These are phyloP conservation scores for Horisme vitalbata DNA, from an alignment of 2,888 invertebrate species.

Conservation along the genomic window DNA sequence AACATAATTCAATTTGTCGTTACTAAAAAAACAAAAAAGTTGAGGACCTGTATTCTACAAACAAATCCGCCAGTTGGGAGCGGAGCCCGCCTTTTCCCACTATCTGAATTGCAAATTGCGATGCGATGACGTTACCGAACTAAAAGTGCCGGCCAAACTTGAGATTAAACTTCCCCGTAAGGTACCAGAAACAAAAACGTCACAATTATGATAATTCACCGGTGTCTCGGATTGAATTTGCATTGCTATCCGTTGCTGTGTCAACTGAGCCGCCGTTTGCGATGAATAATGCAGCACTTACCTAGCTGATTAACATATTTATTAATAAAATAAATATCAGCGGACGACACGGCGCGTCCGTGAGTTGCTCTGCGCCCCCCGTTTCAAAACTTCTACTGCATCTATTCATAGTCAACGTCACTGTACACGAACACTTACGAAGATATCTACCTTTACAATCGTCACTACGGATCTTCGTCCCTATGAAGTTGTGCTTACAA, in stretches of 20 bases:
- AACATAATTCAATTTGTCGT: constrained; percentile 72
- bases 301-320: constrained; percentile 80
- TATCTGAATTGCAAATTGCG: constrained; percentile 80
- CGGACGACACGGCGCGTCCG: constrained; percentile 49
- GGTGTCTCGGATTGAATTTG: constrained; percentile 81
- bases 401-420: constrained; percentile 7
- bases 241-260: constrained; percentile 80
- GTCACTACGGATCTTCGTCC: no score
- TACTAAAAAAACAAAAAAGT: constrained; percentile 63
- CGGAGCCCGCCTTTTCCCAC: constrained; percentile 74
- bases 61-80: constrained; percentile 71
- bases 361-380: constrained; percentile 4
- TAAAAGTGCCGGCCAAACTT: constrained; percentile 81
- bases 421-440: neutral
- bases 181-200: constrained; percentile 81
- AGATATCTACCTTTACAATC: no score
- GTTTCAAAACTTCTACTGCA: constrained; percentile 8
- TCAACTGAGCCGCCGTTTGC: constrained; percentile 75
- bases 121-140: constrained; percentile 77
- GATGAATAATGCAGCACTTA: constrained; percentile 82
- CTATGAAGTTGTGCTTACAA: no score
- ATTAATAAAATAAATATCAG: constrained; percentile 82
- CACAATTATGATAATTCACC: constrained; percentile 81
- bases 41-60: constrained; percentile 69
- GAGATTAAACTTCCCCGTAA: constrained; percentile 76